phyloP scores from a whole-genome alignment of 2,797 vertebrate species.

The Sardinella longiceps region DNA sequence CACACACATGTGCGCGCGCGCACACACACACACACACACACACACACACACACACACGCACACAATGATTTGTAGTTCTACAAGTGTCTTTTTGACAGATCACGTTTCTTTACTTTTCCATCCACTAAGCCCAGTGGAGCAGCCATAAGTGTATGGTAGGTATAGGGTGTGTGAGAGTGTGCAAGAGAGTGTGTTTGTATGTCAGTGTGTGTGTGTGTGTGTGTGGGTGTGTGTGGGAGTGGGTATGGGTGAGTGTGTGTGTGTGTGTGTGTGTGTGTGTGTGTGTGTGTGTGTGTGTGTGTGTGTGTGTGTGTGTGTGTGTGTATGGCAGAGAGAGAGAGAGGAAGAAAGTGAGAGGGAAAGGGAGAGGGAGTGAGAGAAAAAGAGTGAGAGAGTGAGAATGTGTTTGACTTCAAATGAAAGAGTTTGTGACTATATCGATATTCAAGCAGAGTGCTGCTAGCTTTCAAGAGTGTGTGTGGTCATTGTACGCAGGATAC shows the following conservation, averaged over 20 bases:
- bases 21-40: background rate
- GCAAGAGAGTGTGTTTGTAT: background rate
- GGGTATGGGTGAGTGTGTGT: no score
- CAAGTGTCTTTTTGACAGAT: background rate
- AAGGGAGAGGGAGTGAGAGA: no score
- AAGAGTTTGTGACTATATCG: background rate
- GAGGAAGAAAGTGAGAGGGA: no score
- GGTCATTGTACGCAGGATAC: background rate
- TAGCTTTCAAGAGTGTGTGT: background rate
- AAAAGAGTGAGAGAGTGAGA: background rate
- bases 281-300: background rate
- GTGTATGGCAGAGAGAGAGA: no score
- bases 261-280: background rate
- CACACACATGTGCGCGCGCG: background rate
- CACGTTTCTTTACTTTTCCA: background rate
- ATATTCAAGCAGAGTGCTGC: no score
- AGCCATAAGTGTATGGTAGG: background rate
- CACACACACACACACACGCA: background rate
- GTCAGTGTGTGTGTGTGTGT: background rate
- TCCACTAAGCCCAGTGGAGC: background rate
- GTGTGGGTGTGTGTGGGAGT: background rate
- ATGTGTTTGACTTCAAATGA: background rate
- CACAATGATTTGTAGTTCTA: background rate
- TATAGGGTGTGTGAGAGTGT: background rate
- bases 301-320: background rate